phyloP scores from a whole-genome alignment of 1,140 invertebrate species.

The Philotrypesis tridentata region DNA sequence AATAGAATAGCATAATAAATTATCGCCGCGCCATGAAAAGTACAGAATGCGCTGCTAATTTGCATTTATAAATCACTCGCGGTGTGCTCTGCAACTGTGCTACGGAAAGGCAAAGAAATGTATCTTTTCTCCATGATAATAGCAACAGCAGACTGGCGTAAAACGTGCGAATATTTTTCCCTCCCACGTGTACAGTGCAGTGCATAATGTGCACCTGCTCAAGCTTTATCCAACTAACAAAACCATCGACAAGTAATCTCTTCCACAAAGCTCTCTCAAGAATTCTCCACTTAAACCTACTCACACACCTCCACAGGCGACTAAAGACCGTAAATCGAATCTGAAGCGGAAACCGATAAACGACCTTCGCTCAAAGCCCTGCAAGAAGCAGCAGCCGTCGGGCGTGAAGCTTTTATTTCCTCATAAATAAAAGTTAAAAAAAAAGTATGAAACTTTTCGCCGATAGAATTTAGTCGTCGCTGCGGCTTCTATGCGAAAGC shows the following conservation, averaged over 20 bases:
- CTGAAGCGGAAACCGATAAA: not conserved
- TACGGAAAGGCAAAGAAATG: not conserved
- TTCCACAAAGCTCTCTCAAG: too few relatives aligned
- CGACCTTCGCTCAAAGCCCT: not conserved
- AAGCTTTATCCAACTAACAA: too few relatives aligned
- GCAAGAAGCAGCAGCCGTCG: not conserved
- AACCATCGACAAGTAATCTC: too few relatives aligned
- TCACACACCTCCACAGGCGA: not conserved
- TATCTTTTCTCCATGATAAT: too few relatives aligned
- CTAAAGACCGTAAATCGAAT: not conserved
- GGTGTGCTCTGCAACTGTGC: too few relatives aligned
- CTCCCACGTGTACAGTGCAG: too few relatives aligned
- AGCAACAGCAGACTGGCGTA: too few relatives aligned
- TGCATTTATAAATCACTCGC: too few relatives aligned
- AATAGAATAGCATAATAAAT: not conserved
- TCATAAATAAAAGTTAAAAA: not conserved
- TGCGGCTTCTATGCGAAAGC: not conserved
- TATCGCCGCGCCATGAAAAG: too few relatives aligned
- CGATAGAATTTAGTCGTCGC: not conserved
- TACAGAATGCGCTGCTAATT: too few relatives aligned
- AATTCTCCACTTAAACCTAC: not conserved
- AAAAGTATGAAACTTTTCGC: not conserved
- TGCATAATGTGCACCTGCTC: too few relatives aligned
- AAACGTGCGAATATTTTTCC: too few relatives aligned
- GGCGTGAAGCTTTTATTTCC: not conserved